Conservation (phyloP, 2,113 vertebrate species). For the Amazona vittata region DNA sequence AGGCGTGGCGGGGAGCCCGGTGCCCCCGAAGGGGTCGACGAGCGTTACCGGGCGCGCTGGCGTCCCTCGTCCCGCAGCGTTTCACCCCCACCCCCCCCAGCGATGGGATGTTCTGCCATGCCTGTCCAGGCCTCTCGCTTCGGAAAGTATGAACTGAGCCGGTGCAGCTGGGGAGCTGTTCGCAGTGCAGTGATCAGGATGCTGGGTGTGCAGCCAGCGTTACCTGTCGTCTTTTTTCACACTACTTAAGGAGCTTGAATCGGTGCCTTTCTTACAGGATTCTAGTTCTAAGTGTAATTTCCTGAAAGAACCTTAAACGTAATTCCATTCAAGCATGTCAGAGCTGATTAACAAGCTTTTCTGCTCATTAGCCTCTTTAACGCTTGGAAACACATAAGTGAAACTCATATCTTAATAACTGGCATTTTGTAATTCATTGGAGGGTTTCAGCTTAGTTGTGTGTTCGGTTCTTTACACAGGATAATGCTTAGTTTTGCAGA, state of each 20-base stretch:
- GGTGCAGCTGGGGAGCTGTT: fast-evolving
- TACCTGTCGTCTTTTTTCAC: too few relatives aligned
- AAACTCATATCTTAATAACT: fast-evolving
- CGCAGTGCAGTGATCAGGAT: fast-evolving
- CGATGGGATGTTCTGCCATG: too few relatives aligned
- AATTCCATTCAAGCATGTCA: background rate
- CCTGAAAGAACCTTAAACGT: background rate
- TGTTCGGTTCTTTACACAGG: background rate
- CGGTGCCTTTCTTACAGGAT: fast-evolving
- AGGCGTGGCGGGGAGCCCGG: too few relatives aligned
- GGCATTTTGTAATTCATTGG: background rate
- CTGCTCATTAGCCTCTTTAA: fast-evolving
- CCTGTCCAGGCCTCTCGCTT: background rate
- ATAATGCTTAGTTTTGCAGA: background rate
- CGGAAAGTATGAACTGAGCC: fast-evolving
- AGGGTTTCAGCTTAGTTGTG: background rate
- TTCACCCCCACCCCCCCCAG: too few relatives aligned
- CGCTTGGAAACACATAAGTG: fast-evolving
- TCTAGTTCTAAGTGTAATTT: too few relatives aligned
- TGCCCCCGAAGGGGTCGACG: too few relatives aligned
- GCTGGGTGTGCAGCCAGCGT: fast-evolving
- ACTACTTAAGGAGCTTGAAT: fast-evolving
- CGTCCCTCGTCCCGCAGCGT: background rate
- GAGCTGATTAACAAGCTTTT: background rate
- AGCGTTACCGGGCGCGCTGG: background rate